A percentile compares a stretch with the other conserved stretches of the same genome.
phyloP scores from a whole-genome alignment of 2,888 invertebrate species.

The Drosophila heteroneura region DNA sequence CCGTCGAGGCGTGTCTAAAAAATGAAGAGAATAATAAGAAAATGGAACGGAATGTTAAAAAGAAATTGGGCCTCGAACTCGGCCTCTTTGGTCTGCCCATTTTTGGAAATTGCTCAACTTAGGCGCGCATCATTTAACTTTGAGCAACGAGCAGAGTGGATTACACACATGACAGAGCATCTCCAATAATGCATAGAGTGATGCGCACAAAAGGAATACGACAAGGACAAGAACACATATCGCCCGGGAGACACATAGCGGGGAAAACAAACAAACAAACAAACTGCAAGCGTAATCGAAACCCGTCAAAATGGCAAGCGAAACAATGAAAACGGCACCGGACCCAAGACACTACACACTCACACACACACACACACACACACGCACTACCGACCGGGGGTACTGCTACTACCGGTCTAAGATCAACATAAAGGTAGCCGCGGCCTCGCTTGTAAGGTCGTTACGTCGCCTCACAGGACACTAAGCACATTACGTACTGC shows the following conservation, averaged over 20 bases:
- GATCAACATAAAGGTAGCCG: constrained; percentile 31
- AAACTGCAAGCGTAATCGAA: constrained; percentile 68
- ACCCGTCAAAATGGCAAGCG: constrained; percentile 78
- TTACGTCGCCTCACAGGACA: constrained; percentile 47
- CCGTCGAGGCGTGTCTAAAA: constrained; percentile 59
- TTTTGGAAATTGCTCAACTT: constrained; percentile 69
- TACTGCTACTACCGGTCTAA: constrained; percentile 8
- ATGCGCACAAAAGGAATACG: constrained; percentile 9
- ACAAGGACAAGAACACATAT: constrained; percentile 9
- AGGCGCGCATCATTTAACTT: constrained; percentile 80
- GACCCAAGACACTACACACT: constrained; percentile 31
- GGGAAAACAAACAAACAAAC: constrained; percentile 10
- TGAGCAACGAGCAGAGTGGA: constrained; percentile 76
- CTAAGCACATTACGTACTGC: constrained; percentile 62
- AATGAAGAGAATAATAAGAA: constrained; percentile 5
- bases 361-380: not conserved
- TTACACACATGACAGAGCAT: constrained; percentile 75
- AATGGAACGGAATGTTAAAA: constrained; percentile 23
- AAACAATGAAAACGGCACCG: constrained; percentile 54
- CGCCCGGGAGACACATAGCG: not conserved
- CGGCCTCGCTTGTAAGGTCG: constrained; percentile 27
- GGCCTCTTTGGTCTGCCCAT: constrained; percentile 32
- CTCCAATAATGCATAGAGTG: constrained; percentile 33
- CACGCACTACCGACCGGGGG: not conserved
- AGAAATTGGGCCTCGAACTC: constrained; percentile 21